A percentile compares a stretch with the other conserved stretches of the same genome.
These are phyloP conservation scores for Poecilobothrus nobilitatus DNA, from an alignment of 2,888 invertebrate genomes.

Conservation along the genomic window DNA sequence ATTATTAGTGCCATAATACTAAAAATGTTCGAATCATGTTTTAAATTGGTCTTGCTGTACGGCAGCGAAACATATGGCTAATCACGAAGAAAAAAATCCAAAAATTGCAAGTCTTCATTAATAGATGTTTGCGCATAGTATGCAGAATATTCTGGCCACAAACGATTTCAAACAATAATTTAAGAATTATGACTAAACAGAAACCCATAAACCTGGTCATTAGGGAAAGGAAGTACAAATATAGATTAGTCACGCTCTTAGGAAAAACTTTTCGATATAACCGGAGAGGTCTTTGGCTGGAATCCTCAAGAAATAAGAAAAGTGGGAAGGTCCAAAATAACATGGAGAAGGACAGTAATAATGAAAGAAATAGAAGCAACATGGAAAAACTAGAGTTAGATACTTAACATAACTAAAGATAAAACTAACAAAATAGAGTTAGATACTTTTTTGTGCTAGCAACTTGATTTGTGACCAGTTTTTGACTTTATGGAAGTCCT, in stretches of 20 bases:
- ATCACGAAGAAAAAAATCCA: neutral
- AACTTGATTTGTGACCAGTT: too few relatives aligned
- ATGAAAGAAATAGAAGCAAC: neutral
- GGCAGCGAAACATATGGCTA: neutral
- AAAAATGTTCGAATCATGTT: too few relatives aligned
- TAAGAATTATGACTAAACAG: neutral
- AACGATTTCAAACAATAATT: neutral
- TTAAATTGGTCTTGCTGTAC: too few relatives aligned
- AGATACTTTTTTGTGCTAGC: too few relatives aligned
- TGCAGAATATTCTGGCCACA: neutral
- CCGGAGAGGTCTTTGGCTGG: neutral
- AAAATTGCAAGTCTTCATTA: neutral
- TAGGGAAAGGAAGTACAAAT: too few relatives aligned
- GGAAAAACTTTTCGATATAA: neutral
- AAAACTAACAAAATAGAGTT: neutral
- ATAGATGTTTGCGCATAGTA: neutral
- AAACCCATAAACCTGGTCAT: neutral
- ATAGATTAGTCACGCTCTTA: neutral
- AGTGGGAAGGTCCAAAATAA: neutral
- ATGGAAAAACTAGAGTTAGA: neutral
- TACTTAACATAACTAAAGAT: too few relatives aligned
- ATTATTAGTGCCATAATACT: too few relatives aligned
- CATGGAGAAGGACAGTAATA: neutral
- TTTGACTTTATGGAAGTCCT: neutral
- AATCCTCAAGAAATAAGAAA: neutral